These are phyloP conservation scores for Pelodiscus sinensis DNA, from an alignment of 2,113 vertebrate species.

Conservation along the genomic window DNA sequence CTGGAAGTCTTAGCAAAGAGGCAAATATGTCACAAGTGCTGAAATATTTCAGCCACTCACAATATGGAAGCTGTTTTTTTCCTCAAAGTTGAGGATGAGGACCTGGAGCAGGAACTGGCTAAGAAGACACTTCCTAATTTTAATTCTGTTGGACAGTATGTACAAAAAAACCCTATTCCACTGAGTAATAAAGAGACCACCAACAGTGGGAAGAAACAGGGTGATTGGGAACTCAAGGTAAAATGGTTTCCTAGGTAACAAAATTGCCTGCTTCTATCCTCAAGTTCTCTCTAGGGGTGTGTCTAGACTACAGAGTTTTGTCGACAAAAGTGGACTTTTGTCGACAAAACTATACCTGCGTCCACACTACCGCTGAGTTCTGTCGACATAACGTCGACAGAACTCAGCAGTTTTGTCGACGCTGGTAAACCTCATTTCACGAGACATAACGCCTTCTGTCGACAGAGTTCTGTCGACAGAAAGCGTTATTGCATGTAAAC, in stretches of 20 bases:
- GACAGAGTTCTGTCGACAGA: too few species aligned
- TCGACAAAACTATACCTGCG: too few species aligned
- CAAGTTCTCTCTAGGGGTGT: neutral
- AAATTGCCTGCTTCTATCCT: neutral
- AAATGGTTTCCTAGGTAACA: neutral
- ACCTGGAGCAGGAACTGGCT: neutral
- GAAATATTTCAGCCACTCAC: neutral
- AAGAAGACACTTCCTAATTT: neutral
- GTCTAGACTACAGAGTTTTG: too few species aligned
- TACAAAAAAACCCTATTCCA: neutral
- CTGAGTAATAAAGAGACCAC: neutral
- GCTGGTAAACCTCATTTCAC: too few species aligned
- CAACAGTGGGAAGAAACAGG: neutral
- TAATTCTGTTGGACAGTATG: neutral
- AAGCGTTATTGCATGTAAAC: too few species aligned
- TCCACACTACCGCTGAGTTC: too few species aligned
- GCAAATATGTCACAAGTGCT: neutral
- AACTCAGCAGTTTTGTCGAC: too few species aligned
- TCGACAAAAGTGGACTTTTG: too few species aligned
- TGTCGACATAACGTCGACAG: too few species aligned
- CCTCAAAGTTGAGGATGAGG: neutral
- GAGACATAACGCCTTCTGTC: too few species aligned
- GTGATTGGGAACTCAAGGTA: neutral
- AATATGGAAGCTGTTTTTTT: neutral
- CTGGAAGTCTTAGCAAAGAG: neutral